These are phyloP conservation scores for Drosophila busckii DNA, from an alignment of 1,140 invertebrate genomes.

Conservation along the genomic window DNA sequence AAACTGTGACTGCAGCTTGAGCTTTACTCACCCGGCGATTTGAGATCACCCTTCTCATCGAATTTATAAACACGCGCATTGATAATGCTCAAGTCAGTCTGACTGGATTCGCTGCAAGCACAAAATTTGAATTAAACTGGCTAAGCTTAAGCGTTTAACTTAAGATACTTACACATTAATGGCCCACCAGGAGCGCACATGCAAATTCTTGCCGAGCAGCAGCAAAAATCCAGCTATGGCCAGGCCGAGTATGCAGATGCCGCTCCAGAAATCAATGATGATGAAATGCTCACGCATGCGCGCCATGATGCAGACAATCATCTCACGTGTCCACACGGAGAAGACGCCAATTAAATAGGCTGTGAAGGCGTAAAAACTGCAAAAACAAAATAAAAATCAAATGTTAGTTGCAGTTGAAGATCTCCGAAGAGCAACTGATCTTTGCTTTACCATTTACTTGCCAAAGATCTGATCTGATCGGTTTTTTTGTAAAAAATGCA, in stretches of 20 bases:
- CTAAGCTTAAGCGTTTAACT: not conserved
- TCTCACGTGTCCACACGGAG: conserved; percentile 61
- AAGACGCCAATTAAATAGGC: conserved; percentile 58
- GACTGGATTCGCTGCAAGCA: conserved; percentile 47
- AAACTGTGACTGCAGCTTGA: not conserved
- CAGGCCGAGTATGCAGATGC: conserved; percentile 59
- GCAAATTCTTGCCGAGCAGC: conserved; percentile 54
- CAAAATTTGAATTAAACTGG: not conserved
- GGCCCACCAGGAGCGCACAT: conserved; percentile 66
- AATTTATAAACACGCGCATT: conserved; percentile 66
- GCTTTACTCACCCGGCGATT: conserved; percentile 31
- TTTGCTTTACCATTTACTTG: no score
- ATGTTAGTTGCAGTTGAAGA: not conserved
- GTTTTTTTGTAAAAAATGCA: not conserved
- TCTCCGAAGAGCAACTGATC: no score
- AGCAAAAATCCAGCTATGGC: conserved; percentile 59
- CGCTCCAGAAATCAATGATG: conserved; percentile 72
- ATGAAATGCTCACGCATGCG: conserved; percentile 63
- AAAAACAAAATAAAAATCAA: not conserved
- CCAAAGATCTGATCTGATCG: no score
- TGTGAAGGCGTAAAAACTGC: conserved; percentile 60
- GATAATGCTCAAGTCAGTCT: conserved; percentile 60
- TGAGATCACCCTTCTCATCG: conserved; percentile 60
- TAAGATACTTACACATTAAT: conserved; percentile 61
- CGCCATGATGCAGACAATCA: conserved; percentile 62